Conservation (phyloP, 2,797 vertebrate genomes). For the Sebastes melanostomus region DNA sequence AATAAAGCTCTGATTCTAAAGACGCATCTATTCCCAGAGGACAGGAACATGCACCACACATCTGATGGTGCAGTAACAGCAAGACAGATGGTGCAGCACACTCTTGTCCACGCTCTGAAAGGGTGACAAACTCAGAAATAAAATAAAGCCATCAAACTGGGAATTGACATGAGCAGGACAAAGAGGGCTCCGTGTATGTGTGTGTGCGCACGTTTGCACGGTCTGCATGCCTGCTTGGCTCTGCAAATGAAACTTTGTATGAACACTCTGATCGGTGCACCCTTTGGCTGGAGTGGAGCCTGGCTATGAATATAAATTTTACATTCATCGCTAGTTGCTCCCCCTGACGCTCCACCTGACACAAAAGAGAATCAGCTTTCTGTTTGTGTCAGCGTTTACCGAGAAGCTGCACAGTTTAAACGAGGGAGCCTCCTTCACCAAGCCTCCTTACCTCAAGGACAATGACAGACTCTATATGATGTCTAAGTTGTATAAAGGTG, state of each 20-base stretch:
- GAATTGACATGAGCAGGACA: constrained; percentile 34
- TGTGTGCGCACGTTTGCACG: background rate
- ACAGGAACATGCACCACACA: constrained; percentile 17
- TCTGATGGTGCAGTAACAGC: constrained; percentile 23
- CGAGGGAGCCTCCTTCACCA: constrained; percentile 57
- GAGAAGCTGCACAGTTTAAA: constrained; percentile 55
- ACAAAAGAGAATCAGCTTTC: constrained; percentile 75
- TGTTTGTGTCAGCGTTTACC: constrained; percentile 77
- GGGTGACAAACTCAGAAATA: constrained; percentile 33
- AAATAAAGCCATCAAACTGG: constrained; percentile 68
- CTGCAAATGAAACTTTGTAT: constrained; percentile 74
- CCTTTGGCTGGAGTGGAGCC: constrained; percentile 61
- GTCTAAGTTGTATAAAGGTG: constrained; percentile 20
- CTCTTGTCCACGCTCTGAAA: constrained; percentile 29
- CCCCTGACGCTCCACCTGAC: constrained; percentile 62
- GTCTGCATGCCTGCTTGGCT: constrained; percentile 63
- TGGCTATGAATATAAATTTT: constrained; percentile 77
- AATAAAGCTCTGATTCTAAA: constrained; percentile 9
- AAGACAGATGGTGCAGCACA: constrained; percentile 40
- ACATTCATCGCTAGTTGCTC: constrained; percentile 64
- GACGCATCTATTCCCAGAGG: background rate
- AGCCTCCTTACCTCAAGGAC: constrained; percentile 61
- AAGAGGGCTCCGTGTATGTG: background rate
- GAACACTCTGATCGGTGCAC: constrained; percentile 68
- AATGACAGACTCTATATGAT: constrained; percentile 25